Base-by-base conservation (phyloP, 37 sponge, comb jelly and placozoan species). In the Haliclona indistincta region DNA sequence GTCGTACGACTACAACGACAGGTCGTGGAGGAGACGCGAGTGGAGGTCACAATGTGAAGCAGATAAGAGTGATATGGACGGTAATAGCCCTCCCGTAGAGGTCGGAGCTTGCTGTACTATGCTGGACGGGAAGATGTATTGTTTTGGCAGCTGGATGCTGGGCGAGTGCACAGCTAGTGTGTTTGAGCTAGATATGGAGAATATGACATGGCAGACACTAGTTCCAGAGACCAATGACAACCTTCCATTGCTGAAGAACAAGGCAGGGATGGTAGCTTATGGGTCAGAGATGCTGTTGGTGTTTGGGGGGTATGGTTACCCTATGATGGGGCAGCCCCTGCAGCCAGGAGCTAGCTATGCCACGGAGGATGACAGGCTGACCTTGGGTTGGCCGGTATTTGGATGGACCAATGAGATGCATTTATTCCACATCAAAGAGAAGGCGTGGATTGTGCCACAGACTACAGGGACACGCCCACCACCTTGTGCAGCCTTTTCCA, bases 321-420 rank as follows among this genome's bases (percentile, higher is more conserved):
- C 70, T 10, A 6, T 8, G 47, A 25, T 11, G 40, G 58, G 35
- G 7, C 68, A 34, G 19, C 1, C 28, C 2, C n/a, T 23, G 6
- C 30, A 26, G 54, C 61, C 32, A 25, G 63, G 68, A 25, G 78
- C 78, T 19, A 8, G 17, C 15, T 77, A 76, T 47, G 42, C 36
- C 33, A 44, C 58, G 74, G 82, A 84, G 38, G 28, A 13, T 1
- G 53, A 20, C 43, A 30, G 34, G 45, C 23, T 36, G 17, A 22
- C 33, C 32, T 49, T 23, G 0, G 36, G 63, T 2, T 63, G 81
- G 23, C 15, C 43, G 38, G 64, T 11, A 0, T 49, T 77, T 2
- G 73, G 80, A 29, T 89, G 90, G 90, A 89, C 90, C 13, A 89
- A 89, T 75, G 90, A 89, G 40, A 56, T 89, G 3, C 90, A 89